Conservation (phyloP, 2,888 invertebrate genomes). For the Schizotus pectinicornis region DNA sequence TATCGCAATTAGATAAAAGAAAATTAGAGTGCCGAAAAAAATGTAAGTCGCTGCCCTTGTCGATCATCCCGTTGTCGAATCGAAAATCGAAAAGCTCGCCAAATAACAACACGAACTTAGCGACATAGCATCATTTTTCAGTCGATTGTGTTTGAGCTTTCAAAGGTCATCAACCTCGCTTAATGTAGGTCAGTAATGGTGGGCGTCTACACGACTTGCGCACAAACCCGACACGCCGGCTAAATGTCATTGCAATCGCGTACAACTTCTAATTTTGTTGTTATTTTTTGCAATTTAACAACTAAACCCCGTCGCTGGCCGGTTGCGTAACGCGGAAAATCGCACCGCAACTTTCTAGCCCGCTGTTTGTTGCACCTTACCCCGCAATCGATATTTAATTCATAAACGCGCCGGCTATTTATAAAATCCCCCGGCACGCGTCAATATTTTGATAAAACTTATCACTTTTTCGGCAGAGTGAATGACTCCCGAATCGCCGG, state of each 20-base stretch:
- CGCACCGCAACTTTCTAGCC: background rate
- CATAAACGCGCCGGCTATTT: slow-evolving; percentile 20
- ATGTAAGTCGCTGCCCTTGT: slow-evolving; percentile 40
- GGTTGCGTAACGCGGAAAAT: slow-evolving; percentile 7
- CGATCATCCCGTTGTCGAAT: background rate
- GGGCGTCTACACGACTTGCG: slow-evolving; percentile 53
- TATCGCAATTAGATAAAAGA: slow-evolving; percentile 2
- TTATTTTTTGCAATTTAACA: slow-evolving; percentile 20
- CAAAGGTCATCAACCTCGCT: slow-evolving; percentile 52
- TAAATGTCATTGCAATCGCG: slow-evolving; percentile 41
- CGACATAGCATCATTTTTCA: slow-evolving; percentile 43
- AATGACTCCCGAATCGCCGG: slow-evolving; percentile 11
- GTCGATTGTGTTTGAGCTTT: slow-evolving; percentile 48
- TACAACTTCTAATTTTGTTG: slow-evolving; percentile 26
- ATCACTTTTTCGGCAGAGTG: slow-evolving; percentile 27
- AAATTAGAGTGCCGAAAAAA: slow-evolving; percentile 40
- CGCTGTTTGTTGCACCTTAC: background rate
- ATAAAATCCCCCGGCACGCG: slow-evolving; percentile 21
- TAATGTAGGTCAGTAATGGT: slow-evolving; percentile 58
- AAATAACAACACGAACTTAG: slow-evolving; percentile 27
- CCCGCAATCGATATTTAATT: slow-evolving; percentile 23
- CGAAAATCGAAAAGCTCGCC: background rate
- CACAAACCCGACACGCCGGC: slow-evolving; percentile 35
- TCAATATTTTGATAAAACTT: slow-evolving; percentile 25
- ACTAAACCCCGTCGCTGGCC: background rate